Evolutionary conservation across 2,797 vertebrate genomes (phyloP).

Genomic region (Petrocephalus schoutedeni): DNA sequence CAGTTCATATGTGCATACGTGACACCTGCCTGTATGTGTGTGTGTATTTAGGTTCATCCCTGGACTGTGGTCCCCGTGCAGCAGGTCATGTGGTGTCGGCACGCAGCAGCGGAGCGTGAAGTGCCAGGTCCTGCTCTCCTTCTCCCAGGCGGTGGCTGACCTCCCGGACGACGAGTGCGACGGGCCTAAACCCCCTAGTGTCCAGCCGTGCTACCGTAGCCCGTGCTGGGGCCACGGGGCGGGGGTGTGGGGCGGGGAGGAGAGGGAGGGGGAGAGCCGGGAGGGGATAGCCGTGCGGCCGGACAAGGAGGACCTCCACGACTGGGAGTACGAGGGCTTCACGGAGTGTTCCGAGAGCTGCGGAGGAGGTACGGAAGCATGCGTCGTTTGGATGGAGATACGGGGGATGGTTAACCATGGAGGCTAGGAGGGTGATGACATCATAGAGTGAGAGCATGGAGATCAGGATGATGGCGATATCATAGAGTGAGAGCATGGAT

Average conservation of each 20-base stretch:
- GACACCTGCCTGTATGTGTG: not conserved
- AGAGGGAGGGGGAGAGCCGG: slow-evolving; percentile 42
- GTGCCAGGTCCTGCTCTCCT: slow-evolving; percentile 89
- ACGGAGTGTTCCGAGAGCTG: slow-evolving; percentile 87
- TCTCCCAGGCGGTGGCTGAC: slow-evolving; percentile 88
- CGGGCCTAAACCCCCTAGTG: slow-evolving; percentile 69
- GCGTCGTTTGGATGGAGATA: not conserved
- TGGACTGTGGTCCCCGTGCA: slow-evolving; percentile 82
- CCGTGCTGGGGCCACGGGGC: slow-evolving; percentile 66
- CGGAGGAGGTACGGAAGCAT: slow-evolving; percentile 75
- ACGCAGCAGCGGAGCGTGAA: slow-evolving; percentile 73
- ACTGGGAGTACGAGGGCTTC: slow-evolving; percentile 93
- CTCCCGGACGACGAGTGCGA: slow-evolving; percentile 86
- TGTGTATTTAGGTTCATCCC: slow-evolving; percentile 75
- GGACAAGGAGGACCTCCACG: slow-evolving; percentile 73
- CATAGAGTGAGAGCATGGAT: not conserved
- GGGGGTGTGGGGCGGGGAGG: slow-evolving; percentile 43
- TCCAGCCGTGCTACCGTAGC: slow-evolving; percentile 75
- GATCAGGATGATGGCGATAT: not conserved
- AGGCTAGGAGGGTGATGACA: not conserved
- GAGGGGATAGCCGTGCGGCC: slow-evolving; percentile 41
- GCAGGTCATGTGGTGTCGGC: slow-evolving; percentile 81
- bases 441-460: not conserved
- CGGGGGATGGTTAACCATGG: not conserved
- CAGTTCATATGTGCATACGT: not conserved